Evolutionary conservation across 1,140 invertebrate species (phyloP), one percentile per base, ranked within the genome.

Genomic region (Aporrectodea caliginosa): DNA sequence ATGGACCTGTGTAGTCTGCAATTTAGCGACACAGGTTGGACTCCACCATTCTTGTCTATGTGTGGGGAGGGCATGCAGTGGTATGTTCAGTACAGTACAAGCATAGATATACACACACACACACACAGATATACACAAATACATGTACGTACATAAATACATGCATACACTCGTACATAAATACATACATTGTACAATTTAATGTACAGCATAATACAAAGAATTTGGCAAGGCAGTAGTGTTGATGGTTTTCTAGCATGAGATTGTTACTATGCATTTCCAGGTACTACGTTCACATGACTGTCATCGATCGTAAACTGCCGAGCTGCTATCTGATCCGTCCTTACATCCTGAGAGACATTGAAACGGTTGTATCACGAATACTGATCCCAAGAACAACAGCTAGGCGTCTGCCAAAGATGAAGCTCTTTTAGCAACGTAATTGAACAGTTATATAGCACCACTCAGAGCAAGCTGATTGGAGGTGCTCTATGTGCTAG

Each of bases 211-310:
- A 33, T 58, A 6, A 29, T 29, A 35, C 29, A n/a, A n/a, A 58
- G 6, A 69, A 6, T 81, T 14, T n/a, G 29, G 31, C 14, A 1
- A 2, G n/a, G 35, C 12, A 29, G n/a, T 58, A n/a, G 35, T 27
- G 6, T 35, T 22, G 6, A 16, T 29, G 27, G 22, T 1, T 22
- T 79, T 75, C n/a, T n/a, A n/a, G n/a, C n/a, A n/a, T n/a, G n/a
- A n/a, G n/a, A n/a, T n/a, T n/a, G n/a, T n/a, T n/a, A n/a, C n/a
- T n/a, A n/a, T n/a, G n/a, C n/a, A n/a, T n/a, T 22, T 30, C 0
- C 83, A 86, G 85, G 79, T 86, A 86, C 78, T 86, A 85, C 77
- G 84, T 86, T 68, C 84, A 85, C 70, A 82, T 80, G 0, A 83
- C 84, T 16, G 81, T 83, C 22, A 80, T 86, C n/a, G 81, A 81